These are phyloP conservation scores for Brachypodius melanocephalos DNA, from an alignment of 2,113 vertebrate genomes.

Conservation along the genomic window DNA sequence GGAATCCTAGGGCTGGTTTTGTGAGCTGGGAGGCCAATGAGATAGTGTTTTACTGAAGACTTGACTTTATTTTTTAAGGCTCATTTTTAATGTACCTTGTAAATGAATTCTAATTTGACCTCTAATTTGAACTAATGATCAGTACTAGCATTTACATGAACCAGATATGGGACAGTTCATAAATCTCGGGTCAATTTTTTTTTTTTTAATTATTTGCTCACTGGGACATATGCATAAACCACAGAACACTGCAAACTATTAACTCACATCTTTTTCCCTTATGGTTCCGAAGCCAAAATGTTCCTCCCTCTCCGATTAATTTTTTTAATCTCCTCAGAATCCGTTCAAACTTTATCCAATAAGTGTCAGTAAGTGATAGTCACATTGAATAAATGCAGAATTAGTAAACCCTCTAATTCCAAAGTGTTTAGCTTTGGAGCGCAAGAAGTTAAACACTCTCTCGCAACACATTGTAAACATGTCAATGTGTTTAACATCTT, in stretches of 20 bases:
- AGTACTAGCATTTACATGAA: background rate
- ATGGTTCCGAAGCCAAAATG: background rate
- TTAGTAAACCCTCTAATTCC: conserved; percentile 78
- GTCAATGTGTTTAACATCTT: conserved; percentile 83
- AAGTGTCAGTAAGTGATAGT: conserved; percentile 54
- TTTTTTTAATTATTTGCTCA: conserved; percentile 43
- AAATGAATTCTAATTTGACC: conserved; percentile 58
- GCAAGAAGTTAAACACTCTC: conserved; percentile 81
- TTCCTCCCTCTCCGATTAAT: background rate
- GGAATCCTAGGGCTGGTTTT: background rate
- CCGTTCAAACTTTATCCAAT: conserved; percentile 52
- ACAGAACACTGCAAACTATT: background rate
- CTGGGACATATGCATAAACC: conserved; percentile 25
- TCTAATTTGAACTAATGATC: conserved; percentile 48
- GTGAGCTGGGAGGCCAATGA: background rate
- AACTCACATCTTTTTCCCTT: background rate
- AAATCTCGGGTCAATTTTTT: background rate
- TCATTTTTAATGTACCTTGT: conserved; percentile 47
- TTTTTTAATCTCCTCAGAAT: conserved; percentile 25
- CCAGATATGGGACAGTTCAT: background rate
- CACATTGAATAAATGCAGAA: conserved; percentile 64
- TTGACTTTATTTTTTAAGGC: background rate
- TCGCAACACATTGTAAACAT: conserved; percentile 84
- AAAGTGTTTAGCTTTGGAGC: conserved; percentile 79
- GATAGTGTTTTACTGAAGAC: background rate